Percentiles rank a stretch among this genome's conserved stretches.
These are phyloP conservation scores for Coracias cyanogaster DNA, from an alignment of 2,797 vertebrate species.

Conservation along the genomic window DNA sequence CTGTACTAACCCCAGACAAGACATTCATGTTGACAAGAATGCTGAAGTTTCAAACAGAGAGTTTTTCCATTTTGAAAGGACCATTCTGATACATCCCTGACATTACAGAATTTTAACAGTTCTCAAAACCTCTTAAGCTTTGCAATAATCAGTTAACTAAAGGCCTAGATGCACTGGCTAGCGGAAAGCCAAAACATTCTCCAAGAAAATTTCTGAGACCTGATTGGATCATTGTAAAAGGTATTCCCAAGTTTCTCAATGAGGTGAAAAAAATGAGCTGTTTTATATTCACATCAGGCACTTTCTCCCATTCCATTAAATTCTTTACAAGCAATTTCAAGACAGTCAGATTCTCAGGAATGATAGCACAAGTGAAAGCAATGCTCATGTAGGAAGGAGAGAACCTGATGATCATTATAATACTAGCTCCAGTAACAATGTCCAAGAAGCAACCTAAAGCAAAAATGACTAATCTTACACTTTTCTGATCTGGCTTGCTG, in stretches of 20 bases:
- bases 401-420: not conserved
- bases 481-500: not conserved
- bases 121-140: not conserved
- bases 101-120: not conserved
- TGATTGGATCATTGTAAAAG: not conserved
- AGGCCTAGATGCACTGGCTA: not conserved
- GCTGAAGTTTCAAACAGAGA: not conserved
- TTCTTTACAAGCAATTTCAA: not conserved
- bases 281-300: not conserved
- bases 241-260: not conserved
- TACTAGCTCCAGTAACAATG: rapidly evolving
- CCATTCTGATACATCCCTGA: not conserved
- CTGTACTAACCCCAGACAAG: not conserved
- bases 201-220: not conserved
- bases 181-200: not conserved
- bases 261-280: not conserved
- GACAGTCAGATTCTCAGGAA: not conserved
- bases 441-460: not conserved
- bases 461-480: not conserved
- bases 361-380: not conserved
- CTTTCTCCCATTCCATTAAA: not conserved
- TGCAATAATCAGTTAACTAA: not conserved
- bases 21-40: not conserved
- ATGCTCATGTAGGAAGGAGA: not conserved
- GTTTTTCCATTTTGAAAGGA: not conserved